Evolutionary conservation across 2,113 vertebrate species (phyloP).

Genomic region (Macquaria australasica): DNA sequence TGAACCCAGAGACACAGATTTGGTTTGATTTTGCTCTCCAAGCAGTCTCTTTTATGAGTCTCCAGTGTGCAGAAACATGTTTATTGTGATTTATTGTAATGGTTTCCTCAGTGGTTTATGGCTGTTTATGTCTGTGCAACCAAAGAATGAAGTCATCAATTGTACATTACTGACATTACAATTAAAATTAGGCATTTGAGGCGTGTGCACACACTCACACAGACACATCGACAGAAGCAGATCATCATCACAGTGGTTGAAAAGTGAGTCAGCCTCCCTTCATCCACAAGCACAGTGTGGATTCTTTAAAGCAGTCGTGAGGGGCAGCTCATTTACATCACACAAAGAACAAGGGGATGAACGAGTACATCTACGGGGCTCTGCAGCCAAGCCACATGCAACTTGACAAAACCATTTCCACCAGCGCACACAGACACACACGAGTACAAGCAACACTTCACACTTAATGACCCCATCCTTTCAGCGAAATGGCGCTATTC

Average conservation of each 20-base stretch:
- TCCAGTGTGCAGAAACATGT: slow-evolving; percentile 42
- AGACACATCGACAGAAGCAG: slow-evolving; percentile 25
- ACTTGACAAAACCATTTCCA: slow-evolving; percentile 40
- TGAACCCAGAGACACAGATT: slow-evolving; percentile 28
- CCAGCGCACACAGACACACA: slow-evolving; percentile 1
- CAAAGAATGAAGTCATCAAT: slow-evolving; percentile 49
- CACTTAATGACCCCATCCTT: slow-evolving; percentile 61
- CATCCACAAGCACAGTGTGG: background rate
- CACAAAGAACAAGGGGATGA: background rate
- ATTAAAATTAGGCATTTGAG: slow-evolving; percentile 49
- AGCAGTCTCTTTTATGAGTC: slow-evolving; percentile 29
- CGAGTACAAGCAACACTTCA: slow-evolving; percentile 35
- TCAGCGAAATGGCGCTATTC: slow-evolving; percentile 40
- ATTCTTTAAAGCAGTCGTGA: background rate
- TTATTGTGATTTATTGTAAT: slow-evolving; percentile 50
- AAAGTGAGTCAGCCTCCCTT: slow-evolving; percentile 43
- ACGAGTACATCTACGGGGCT: background rate
- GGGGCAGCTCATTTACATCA: slow-evolving; percentile 30
- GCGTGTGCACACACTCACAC: slow-evolving; percentile 1
- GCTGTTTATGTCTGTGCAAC: slow-evolving; percentile 29
- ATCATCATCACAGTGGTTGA: background rate
- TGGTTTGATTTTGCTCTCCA: slow-evolving; percentile 36
- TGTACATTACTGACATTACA: slow-evolving; percentile 33
- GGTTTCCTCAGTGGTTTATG: slow-evolving; percentile 49
- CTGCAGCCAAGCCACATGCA: slow-evolving; percentile 18